phyloP scores from a whole-genome alignment of 2,888 invertebrate genomes.

The Mimas tiliae region DNA sequence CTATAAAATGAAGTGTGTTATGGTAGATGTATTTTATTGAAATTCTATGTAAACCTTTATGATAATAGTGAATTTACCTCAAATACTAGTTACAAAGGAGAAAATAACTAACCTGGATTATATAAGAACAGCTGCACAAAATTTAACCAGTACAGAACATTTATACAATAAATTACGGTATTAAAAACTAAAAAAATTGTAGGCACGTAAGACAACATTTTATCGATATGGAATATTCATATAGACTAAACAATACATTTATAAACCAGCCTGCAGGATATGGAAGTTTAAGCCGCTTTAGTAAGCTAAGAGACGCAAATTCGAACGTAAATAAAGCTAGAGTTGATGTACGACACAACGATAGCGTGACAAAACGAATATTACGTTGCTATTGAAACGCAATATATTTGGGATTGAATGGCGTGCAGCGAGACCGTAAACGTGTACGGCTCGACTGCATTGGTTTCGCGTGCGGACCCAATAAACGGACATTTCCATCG shows the following conservation, averaged over 20 bases:
- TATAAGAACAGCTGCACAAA: too few relatives aligned
- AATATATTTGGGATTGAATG: conserved; percentile 28
- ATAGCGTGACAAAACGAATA: conserved; percentile 28
- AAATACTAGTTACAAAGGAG: background rate
- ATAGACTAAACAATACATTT: background rate
- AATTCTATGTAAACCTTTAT: background rate
- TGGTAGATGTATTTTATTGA: background rate
- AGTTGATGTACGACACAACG: conserved; percentile 13
- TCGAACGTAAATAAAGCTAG: conserved; percentile 3
- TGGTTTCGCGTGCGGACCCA: conserved; percentile 32
- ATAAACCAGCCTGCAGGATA: background rate
- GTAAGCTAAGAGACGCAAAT: background rate
- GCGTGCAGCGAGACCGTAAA: conserved; percentile 32
- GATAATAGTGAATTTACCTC: too few relatives aligned
- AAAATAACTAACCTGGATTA: background rate
- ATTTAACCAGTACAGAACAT: too few relatives aligned
- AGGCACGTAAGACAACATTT: too few relatives aligned
- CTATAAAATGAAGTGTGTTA: conserved; percentile 1
- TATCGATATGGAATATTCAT: background rate
- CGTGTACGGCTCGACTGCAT: conserved; percentile 28
- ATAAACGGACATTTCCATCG: conserved; percentile 27
- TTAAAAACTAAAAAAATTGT: too few relatives aligned
- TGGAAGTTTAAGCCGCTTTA: conserved; percentile 12
- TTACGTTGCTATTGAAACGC: conserved; percentile 26
- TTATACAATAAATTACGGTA: too few relatives aligned